A percentile compares a stretch with the other conserved stretches of the same genome.
Conservation (phyloP, 2,113 vertebrate genomes). For the Colossoma macropomum region DNA sequence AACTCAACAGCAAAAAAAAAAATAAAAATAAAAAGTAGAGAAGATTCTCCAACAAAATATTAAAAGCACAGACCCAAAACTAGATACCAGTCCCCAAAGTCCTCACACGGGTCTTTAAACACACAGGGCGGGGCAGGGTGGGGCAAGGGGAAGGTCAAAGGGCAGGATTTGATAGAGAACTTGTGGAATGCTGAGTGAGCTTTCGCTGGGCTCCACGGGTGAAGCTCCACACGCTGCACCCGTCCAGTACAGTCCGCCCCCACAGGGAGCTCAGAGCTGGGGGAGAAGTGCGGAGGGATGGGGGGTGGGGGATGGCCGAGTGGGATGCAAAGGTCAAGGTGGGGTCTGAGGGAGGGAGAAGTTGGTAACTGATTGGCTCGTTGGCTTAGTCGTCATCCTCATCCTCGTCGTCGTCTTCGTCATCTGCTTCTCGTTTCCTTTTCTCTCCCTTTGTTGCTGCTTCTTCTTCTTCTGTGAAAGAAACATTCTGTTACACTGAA, state of each 20-base stretch:
- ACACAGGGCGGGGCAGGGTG: conserved; percentile 63
- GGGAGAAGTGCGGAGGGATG: conserved; percentile 61
- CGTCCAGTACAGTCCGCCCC: conserved; percentile 85
- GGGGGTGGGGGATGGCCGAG: conserved; percentile 53
- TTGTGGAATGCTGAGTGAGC: conserved; percentile 87
- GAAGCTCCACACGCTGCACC: conserved; percentile 82
- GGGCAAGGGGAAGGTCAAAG: neutral
- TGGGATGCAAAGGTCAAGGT: conserved; percentile 47
- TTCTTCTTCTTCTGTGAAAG: conserved; percentile 39
- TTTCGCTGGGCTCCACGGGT: conserved; percentile 72
- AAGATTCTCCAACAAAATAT: conserved; percentile 86
- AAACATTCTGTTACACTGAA: neutral
- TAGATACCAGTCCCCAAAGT: conserved; percentile 84
- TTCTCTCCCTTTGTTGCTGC: conserved; percentile 84
- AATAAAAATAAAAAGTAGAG: conserved; percentile 55
- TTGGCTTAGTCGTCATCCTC: conserved; percentile 77
- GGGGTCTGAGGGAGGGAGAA: conserved; percentile 49
- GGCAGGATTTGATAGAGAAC: conserved; percentile 76
- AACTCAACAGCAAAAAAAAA: conserved; percentile 11
- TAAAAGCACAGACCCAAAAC: conserved; percentile 88
- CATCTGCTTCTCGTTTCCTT: conserved; percentile 89
- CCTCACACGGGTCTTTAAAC: conserved; percentile 78
- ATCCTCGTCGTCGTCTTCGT: conserved; percentile 84
- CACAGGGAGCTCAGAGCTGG: conserved; percentile 73
- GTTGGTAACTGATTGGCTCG: conserved; percentile 69